Evolutionary conservation across 2,888 invertebrate genomes (phyloP).

Genomic region (Barypeithes pellucidus): DNA sequence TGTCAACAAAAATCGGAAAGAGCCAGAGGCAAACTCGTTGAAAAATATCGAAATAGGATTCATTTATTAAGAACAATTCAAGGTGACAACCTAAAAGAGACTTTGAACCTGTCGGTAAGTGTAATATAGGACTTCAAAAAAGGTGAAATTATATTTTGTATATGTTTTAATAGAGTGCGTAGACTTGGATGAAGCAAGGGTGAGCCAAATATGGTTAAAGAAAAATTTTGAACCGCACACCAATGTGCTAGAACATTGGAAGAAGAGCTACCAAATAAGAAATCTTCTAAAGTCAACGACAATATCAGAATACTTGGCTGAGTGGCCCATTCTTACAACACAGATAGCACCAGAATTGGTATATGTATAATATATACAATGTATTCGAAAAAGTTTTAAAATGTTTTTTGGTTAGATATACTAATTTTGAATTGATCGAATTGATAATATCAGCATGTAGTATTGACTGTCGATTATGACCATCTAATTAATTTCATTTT

Average conservation of each 20-base stretch:
- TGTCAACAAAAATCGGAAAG: slow-evolving; percentile 1
- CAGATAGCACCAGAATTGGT: not conserved
- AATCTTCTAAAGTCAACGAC: not conserved
- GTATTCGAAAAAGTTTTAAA: too few species aligned
- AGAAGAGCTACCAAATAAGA: not conserved
- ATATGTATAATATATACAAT: not conserved
- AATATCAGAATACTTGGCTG: not conserved
- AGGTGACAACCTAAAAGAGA: not conserved
- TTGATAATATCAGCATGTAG: too few species aligned
- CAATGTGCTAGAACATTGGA: not conserved
- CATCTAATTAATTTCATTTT: not conserved
- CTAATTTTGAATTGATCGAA: too few species aligned
- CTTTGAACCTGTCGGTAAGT: not conserved
- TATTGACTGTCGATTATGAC: too few species aligned
- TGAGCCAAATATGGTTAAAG: slow-evolving; percentile 8
- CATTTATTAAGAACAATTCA: slow-evolving; percentile 8
- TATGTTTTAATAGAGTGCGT: not conserved
- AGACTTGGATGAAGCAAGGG: not conserved
- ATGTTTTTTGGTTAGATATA: too few species aligned
- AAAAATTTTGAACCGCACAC: not conserved
- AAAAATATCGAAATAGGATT: slow-evolving; percentile 15
- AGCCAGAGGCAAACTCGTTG: slow-evolving; percentile 17
- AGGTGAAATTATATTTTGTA: not conserved
- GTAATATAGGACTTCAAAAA: not conserved
- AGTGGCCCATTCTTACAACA: slow-evolving; percentile 5